These are phyloP conservation scores for Anoplolepis gracilipes DNA, from an alignment of 1,140 invertebrate species.

Conservation along the genomic window DNA sequence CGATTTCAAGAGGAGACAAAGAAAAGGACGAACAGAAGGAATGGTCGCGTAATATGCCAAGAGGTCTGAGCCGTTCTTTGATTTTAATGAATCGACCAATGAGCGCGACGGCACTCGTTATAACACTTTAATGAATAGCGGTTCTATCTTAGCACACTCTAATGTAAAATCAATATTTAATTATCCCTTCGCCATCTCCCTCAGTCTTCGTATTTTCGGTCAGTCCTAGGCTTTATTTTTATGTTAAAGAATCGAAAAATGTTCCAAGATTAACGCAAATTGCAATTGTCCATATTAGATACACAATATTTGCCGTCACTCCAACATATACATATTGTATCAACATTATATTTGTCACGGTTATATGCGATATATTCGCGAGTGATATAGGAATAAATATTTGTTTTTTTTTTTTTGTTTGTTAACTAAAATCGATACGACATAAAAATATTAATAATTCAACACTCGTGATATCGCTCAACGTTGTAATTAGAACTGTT, in stretches of 20 bases:
- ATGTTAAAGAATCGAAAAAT: neutral
- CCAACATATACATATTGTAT: no score
- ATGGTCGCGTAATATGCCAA: constrained; percentile 62
- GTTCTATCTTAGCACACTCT: constrained; percentile 69
- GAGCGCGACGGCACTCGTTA: constrained; percentile 65
- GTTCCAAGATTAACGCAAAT: neutral
- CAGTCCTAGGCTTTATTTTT: constrained; percentile 9
- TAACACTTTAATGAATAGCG: constrained; percentile 74
- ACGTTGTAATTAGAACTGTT: neutral
- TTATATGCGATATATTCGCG: no score
- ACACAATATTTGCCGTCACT: neutral
- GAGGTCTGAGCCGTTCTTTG: constrained; percentile 66
- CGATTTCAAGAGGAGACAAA: constrained; percentile 55
- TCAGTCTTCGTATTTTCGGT: neutral
- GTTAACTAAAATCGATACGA: neutral
- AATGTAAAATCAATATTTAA: constrained; percentile 80
- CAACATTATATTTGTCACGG: neutral
- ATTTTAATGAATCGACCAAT: constrained; percentile 73
- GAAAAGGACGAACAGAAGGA: neutral
- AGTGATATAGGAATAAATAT: constrained; percentile 11
- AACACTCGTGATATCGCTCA: neutral
- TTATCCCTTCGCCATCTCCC: constrained; percentile 68
- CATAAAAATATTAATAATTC: constrained; percentile 28
- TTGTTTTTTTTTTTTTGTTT: neutral
- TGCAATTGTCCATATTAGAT: constrained; percentile 2